These are phyloP conservation scores for Sarcophaga caerulescens DNA, from an alignment of 2,888 invertebrate genomes.

Conservation along the genomic window DNA sequence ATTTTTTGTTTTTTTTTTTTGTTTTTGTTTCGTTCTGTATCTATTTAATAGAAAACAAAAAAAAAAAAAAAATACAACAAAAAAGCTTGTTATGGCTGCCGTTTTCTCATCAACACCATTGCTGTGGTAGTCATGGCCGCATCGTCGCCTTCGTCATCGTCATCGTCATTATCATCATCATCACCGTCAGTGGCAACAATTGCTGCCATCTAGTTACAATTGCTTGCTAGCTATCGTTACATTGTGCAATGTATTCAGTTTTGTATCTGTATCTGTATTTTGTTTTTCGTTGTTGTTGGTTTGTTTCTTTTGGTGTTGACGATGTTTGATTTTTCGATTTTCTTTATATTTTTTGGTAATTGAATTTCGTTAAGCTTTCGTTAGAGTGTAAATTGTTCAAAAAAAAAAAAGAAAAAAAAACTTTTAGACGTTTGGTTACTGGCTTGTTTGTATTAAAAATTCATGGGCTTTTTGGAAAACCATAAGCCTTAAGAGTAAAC, in stretches of 20 bases:
- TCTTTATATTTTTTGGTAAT: slow-evolving; percentile 62
- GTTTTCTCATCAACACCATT: slow-evolving; percentile 67
- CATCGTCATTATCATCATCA: slow-evolving; percentile 18
- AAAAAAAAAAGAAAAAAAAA: neutral
- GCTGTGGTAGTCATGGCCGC: slow-evolving; percentile 23
- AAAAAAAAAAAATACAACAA: slow-evolving; percentile 17
- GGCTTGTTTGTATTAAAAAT: slow-evolving; percentile 49
- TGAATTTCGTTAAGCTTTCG: slow-evolving; percentile 63
- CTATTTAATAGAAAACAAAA: slow-evolving; percentile 45
- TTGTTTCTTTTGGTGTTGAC: slow-evolving; percentile 27
- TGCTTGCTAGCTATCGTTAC: slow-evolving; percentile 22
- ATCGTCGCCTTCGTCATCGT: slow-evolving; percentile 19
- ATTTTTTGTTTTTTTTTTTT: neutral
- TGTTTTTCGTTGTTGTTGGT: neutral
- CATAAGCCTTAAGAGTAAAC: slow-evolving; percentile 7
- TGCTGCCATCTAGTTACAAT: slow-evolving; percentile 25
- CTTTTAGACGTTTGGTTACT: neutral
- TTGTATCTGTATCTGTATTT: slow-evolving; percentile 28
- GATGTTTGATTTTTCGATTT: slow-evolving; percentile 13
- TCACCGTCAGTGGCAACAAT: slow-evolving; percentile 50
- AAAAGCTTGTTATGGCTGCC: slow-evolving; percentile 66
- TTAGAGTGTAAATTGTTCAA: slow-evolving; percentile 63
- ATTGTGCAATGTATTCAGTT: slow-evolving; percentile 16
- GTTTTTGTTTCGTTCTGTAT: neutral
- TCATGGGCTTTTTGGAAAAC: slow-evolving; percentile 53